Evolutionary conservation across 1,140 invertebrate genomes (phyloP), one percentile per base, ranked within the genome.

Genomic region (Araneus ventricosus): DNA sequence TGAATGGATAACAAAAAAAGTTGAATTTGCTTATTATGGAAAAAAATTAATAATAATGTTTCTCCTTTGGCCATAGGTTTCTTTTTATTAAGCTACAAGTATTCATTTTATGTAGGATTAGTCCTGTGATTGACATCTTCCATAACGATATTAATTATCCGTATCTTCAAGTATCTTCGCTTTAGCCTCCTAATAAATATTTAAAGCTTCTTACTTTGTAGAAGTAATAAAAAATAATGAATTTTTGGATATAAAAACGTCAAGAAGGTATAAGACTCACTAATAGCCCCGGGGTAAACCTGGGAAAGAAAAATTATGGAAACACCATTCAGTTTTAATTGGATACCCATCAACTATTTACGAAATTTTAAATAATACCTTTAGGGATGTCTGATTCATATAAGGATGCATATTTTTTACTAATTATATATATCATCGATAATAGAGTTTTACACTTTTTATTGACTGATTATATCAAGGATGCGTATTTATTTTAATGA

Each of bases 241-340:
- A 27, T 14, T 24, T 70, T 27, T 70, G 63, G n/a, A 6, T 63
- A 24, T 70, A 70, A 70, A 70, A 70, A 70, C 27, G 63, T 70
- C 63, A 70, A 14, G n/a, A 14, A 70, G 10, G 27, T 30, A 70
- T 70, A 24, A 70, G 14, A 70, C 24, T 27, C 63, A 70, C n/a
- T 70, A 14, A 70, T 70, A 27, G 63, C 63, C 27, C 63, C n/a
- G 0, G n/a, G 63, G 63, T 8, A 30, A 27, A 70, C 10, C 7
- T 27, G 10, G 24, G 10, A 70, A 30, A 27, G 63, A 70, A 70
- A 61, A 70, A 70, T 27, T 17, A 14, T 70, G 27, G 27, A 27
- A 70, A 27, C 63, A 27, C 63, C 27, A 70, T 70, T 70, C 27
- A 70, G 10, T 70, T 70, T 70, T 70, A 70, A 70, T 70, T 70